phyloP scores from a whole-genome alignment of 2,888 invertebrate species.

The Scaptomyza parva region DNA sequence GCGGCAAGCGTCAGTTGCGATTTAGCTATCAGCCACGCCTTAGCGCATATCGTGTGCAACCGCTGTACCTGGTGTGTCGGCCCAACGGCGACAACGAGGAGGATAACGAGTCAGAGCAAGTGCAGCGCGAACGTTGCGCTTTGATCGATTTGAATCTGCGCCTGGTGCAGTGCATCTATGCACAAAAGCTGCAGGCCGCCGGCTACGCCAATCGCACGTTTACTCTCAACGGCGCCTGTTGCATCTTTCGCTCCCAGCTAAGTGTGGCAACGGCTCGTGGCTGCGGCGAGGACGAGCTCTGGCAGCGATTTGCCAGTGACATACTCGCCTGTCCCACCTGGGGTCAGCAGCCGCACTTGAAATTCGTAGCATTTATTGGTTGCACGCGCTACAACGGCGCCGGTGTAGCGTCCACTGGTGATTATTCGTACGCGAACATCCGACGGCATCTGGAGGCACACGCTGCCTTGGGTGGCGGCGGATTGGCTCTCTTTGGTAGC shows the following conservation, averaged over 20 bases:
- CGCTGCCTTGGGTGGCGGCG: slow-evolving; percentile 96
- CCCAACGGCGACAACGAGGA: slow-evolving; percentile 88
- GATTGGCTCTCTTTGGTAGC: slow-evolving; percentile 95
- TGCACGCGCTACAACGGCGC: slow-evolving; percentile 92
- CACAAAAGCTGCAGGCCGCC: slow-evolving; percentile 93
- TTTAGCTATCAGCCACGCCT: slow-evolving; percentile 55
- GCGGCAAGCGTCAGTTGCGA: slow-evolving; percentile 41
- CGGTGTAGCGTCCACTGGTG: slow-evolving; percentile 86
- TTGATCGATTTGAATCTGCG: slow-evolving; percentile 91
- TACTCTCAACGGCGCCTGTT: slow-evolving; percentile 90
- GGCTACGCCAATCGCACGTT: slow-evolving; percentile 91
- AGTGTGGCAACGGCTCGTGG: slow-evolving; percentile 89
- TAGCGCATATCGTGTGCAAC: slow-evolving; percentile 83
- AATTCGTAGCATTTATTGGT: slow-evolving; percentile 95
- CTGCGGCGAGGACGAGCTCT: slow-evolving; percentile 92
- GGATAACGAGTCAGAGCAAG: slow-evolving; percentile 84
- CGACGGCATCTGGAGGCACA: slow-evolving; percentile 90
- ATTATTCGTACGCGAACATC: slow-evolving; percentile 89
- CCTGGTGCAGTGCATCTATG: slow-evolving; percentile 93
- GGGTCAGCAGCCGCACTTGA: slow-evolving; percentile 86
- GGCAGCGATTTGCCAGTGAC: slow-evolving; percentile 93
- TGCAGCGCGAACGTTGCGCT: slow-evolving; percentile 87
- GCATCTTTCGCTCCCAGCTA: slow-evolving; percentile 90
- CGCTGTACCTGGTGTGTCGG: slow-evolving; percentile 93
- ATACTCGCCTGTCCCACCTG: slow-evolving; percentile 88